phyloP scores from a whole-genome alignment of 2,797 vertebrate genomes.

The Helarctos malayanus region DNA sequence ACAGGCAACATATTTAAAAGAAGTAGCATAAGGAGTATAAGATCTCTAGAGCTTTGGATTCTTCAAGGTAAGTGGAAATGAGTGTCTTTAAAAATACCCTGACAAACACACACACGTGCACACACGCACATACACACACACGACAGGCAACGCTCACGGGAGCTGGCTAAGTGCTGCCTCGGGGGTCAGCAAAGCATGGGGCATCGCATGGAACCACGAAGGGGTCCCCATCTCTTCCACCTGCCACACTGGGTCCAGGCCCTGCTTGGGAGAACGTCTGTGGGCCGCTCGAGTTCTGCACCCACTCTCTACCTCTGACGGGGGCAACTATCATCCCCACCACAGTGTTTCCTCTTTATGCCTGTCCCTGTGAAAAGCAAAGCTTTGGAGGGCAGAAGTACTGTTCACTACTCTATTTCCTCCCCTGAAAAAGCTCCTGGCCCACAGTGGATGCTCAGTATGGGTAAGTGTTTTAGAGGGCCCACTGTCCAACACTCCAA shows the following conservation, averaged over 20 bases:
- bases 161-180: neutral
- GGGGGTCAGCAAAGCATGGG: neutral
- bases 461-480: neutral
- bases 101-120: neutral
- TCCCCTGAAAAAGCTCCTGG: neutral
- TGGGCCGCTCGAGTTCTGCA: rapidly evolving
- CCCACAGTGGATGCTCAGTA: neutral
- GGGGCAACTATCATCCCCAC: too few species aligned
- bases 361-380: neutral
- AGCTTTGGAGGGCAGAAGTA: neutral
- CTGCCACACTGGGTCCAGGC: rapidly evolving
- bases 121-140: neutral
- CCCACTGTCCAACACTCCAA: neutral
- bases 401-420: neutral
- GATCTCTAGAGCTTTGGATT: neutral
- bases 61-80: neutral
- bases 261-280: rapidly evolving
- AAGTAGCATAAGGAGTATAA: neutral
- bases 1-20: neutral
- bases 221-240: neutral
- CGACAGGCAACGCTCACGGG: neutral
- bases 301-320: neutral
- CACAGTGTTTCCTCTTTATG: neutral
- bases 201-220: rapidly evolving
- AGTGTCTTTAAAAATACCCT: neutral